Evolutionary conservation across 1,140 invertebrate genomes (phyloP), one percentile per base, ranked within the genome.

Genomic region (Pseudomyrmex gracilis): DNA sequence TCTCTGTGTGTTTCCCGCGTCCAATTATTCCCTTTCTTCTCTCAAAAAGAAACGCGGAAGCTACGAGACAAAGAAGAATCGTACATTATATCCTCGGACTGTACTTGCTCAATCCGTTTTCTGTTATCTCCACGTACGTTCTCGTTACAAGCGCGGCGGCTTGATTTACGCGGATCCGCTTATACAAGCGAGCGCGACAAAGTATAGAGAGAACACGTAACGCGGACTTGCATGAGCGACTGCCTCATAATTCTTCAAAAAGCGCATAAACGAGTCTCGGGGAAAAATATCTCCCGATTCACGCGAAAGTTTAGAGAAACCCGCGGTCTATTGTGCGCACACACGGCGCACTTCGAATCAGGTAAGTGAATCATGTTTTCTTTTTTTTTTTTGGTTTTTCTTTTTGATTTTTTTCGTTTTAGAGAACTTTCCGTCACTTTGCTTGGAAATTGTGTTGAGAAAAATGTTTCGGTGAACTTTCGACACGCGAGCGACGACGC

Each of bases 331-430:
- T 34, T 20, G 12, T 12, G 20, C 15, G 49, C 20, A 9, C 7
- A 22, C 0, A n/a, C 17, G 17, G 47, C n/a, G 63, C 60, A 34
- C 15, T 67, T 22, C 22, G 51, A 53, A 70, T 9, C 4, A 24
- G 7, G 22, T 53, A 53, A 9, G 13, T 70, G 24, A 51, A 70
- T 53, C 22, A 9, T 15, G 13, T 22, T 51, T 13, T n/a, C 15
- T 24, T 22, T 3, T 13, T 15, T 22, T 13, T 68, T 8, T 2
- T 2, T 12, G 1, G n/a, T 20, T 2, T 1, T 2, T 1, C 1
- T 49, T 22, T n/a, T n/a, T n/a, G n/a, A 67, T 67, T 51, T 68
- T 24, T 53, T 68, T 22, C n/a, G n/a, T n/a, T n/a, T n/a, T n/a
- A n/a, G n/a, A 15, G 9, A 51, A 51, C 13, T 51, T 12, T 51